Evolutionary conservation across 1,140 invertebrate genomes (phyloP).

Genomic region (Bombus vancouverensis): DNA sequence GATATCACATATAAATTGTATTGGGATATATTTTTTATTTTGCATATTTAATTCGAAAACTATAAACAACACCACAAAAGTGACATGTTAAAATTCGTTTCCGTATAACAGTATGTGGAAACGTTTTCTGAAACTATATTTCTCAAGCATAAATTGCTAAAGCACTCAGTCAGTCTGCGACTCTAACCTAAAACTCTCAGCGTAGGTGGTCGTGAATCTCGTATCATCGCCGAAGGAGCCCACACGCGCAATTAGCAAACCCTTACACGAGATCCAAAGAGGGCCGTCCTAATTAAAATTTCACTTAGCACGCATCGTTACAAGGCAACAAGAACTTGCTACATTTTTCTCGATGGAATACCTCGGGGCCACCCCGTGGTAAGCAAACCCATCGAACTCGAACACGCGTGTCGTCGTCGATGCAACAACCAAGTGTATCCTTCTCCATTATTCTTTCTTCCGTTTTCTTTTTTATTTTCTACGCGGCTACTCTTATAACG

Average conservation of each 20-base stretch:
- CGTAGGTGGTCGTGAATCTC: not conserved
- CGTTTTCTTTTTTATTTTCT: not conserved
- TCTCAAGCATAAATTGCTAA: no score
- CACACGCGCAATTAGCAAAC: conserved; percentile 24
- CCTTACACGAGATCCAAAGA: not conserved
- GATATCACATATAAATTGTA: not conserved
- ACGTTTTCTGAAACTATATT: not conserved
- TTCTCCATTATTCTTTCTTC: not conserved
- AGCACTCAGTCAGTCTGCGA: not conserved
- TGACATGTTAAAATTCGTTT: no score
- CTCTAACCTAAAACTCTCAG: not conserved
- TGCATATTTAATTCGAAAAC: no score
- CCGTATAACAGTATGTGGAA: no score
- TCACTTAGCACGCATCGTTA: conserved; percentile 26
- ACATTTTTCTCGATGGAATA: not conserved
- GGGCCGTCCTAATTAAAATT: conserved; percentile 27
- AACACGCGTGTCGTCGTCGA: not conserved
- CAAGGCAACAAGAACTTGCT: not conserved
- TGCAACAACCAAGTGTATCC: not conserved
- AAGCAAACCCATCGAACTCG: not conserved
- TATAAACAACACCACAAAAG: no score
- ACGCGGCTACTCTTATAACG: conserved; percentile 64
- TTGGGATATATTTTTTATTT: not conserved
- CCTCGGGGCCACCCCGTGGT: not conserved
- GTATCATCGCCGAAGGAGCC: not conserved